phyloP scores from a whole-genome alignment of 1,140 invertebrate species.

The Monomorium pharaonis region DNA sequence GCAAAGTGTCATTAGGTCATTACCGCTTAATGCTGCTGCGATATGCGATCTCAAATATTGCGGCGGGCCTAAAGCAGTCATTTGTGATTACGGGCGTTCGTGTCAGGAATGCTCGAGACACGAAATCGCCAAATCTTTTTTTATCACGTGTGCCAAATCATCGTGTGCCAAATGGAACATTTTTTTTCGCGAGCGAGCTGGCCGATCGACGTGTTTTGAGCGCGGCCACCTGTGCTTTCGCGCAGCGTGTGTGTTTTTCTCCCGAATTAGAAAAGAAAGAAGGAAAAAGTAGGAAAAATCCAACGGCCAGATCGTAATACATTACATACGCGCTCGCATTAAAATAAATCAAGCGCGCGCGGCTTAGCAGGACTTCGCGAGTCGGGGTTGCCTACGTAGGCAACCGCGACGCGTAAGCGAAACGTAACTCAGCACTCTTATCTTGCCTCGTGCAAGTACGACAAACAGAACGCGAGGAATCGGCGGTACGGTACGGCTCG shows the following conservation, averaged over 20 bases:
- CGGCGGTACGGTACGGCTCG: not conserved
- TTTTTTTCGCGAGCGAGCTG: not conserved
- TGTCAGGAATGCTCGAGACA: slow-evolving; percentile 21
- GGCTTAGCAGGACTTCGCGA: slow-evolving; percentile 4
- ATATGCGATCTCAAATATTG: slow-evolving; percentile 35
- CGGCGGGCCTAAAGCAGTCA: slow-evolving; percentile 35
- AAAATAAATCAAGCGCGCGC: slow-evolving; percentile 15
- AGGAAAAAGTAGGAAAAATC: not conserved
- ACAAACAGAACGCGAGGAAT: slow-evolving; percentile 29
- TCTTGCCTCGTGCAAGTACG: not conserved
- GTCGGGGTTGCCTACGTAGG: not conserved
- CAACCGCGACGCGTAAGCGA: not conserved
- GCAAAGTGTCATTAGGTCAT: slow-evolving; percentile 66
- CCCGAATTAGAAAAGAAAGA: not conserved
- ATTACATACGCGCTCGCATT: not conserved
- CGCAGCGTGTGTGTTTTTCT: not conserved
- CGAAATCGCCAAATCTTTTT: slow-evolving; percentile 33
- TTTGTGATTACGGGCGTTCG: slow-evolving; percentile 36
- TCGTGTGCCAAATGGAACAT: not conserved
- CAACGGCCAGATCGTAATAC: not conserved
- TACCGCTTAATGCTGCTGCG: slow-evolving; percentile 26
- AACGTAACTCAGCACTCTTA: slow-evolving; percentile 25
- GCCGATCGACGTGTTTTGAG: not conserved
- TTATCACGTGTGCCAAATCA: not conserved
- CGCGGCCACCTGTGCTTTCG: not conserved